These are phyloP conservation scores for Horisme vitalbata DNA, from an alignment of 2,888 invertebrate genomes.

Conservation along the genomic window DNA sequence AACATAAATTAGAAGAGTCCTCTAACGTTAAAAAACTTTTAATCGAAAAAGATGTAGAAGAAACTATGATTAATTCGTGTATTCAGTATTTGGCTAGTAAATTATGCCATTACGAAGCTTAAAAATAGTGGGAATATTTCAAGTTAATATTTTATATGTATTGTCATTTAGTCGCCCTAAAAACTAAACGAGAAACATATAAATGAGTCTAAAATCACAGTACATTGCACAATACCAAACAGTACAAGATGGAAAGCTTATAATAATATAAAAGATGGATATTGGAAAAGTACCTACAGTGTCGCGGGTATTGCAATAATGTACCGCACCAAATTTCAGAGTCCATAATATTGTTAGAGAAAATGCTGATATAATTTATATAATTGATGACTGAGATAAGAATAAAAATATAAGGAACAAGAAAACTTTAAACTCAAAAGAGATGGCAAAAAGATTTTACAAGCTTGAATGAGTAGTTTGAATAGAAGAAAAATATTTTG, in stretches of 20 bases:
- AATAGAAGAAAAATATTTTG: conserved; percentile 44
- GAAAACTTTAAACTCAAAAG: conserved; percentile 48
- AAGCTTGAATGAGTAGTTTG: conserved; percentile 9
- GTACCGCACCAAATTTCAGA: conserved; percentile 3
- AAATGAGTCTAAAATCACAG: conserved; percentile 42
- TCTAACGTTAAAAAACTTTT: conserved; percentile 52
- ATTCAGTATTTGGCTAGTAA: conserved; percentile 31
- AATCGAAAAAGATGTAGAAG: conserved; percentile 57
- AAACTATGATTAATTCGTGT: conserved; percentile 8
- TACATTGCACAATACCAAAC: conserved; percentile 31
- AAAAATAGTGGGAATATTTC: conserved; percentile 71
- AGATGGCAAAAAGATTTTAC: conserved; percentile 46
- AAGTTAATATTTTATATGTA: conserved; percentile 74
- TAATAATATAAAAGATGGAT: conserved; percentile 7
- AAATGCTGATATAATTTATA: conserved; percentile 29
- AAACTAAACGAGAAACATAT: conserved; percentile 80
- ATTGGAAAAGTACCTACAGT: neutral
- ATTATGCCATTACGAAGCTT: conserved; percentile 54
- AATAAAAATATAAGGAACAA: conserved; percentile 40
- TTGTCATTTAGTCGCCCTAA: conserved; percentile 83
- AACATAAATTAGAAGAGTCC: conserved; percentile 47
- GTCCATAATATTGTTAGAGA: conserved; percentile 27
- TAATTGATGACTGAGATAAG: conserved; percentile 23
- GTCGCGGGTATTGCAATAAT: conserved; percentile 12
- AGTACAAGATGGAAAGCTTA: neutral